Evolutionary conservation across 2,888 invertebrate genomes (phyloP).

Genomic region (Drosophila nr. perissopoda): DNA sequence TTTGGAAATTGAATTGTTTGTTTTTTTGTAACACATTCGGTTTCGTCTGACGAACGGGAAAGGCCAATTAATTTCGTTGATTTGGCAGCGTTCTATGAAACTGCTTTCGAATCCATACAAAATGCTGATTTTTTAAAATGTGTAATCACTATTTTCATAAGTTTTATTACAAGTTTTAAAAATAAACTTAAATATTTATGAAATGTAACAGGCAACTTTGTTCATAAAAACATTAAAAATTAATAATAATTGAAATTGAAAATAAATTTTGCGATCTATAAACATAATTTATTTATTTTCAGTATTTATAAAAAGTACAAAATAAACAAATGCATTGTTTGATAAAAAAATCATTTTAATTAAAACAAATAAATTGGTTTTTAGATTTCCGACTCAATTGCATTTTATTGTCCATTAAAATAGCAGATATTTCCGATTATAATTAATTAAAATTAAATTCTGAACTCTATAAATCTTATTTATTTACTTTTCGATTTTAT

Average conservation of each 20-base stretch:
- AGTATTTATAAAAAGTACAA: not conserved
- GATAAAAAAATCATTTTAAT: not conserved
- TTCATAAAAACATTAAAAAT: not conserved
- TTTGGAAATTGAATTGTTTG: constrained; percentile 60
- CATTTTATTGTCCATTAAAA: not conserved
- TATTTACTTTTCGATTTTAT: not conserved
- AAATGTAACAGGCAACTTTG: no score
- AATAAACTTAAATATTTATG: not conserved
- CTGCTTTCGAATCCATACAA: not conserved
- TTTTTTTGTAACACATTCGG: constrained; percentile 54
- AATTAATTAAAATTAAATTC: not conserved
- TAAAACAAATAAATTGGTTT: not conserved
- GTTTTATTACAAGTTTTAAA: not conserved
- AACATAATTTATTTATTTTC: not conserved
- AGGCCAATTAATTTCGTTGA: constrained; percentile 45
- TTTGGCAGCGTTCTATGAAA: not conserved
- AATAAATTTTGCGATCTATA: not conserved
- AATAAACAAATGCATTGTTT: not conserved
- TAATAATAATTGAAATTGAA: not conserved
- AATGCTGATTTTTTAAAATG: not conserved
- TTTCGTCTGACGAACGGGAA: constrained; percentile 41
- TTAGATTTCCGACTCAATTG: not conserved
- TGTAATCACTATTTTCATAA: not conserved
- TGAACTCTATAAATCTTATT: not conserved
- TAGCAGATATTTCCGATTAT: not conserved